Percentiles rank a stretch among this genome's conserved stretches.
Evolutionary conservation across 2,797 vertebrate genomes (phyloP).

Genomic region (Cygnus olor): DNA sequence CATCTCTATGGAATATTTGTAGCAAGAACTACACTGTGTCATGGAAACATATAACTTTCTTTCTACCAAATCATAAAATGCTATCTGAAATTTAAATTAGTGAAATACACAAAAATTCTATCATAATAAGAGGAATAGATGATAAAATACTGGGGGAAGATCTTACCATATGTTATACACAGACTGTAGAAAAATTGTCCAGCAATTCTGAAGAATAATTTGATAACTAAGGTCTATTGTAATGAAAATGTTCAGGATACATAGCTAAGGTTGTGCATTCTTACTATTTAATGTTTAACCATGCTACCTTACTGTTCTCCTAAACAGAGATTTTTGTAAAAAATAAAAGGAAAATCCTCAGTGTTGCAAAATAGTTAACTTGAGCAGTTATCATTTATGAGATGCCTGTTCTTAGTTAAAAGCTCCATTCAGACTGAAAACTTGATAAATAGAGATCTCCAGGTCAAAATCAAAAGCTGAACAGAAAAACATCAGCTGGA

Average conservation of each 20-base stretch:
- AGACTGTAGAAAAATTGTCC: not conserved
- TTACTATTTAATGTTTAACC: not conserved
- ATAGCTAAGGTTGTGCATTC: not conserved
- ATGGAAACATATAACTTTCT: not conserved
- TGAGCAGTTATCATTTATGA: not conserved
- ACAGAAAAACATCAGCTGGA: not conserved
- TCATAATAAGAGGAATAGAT: not conserved
- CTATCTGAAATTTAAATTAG: not conserved
- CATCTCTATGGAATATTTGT: not conserved
- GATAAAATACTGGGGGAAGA: not conserved
- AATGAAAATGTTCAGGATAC: not conserved
- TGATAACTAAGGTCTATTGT: not conserved
- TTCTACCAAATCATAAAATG: not conserved
- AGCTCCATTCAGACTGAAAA: not conserved
- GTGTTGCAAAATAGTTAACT: not conserved
- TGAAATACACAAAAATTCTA: not conserved
- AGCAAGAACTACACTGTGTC: not conserved
- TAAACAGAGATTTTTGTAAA: not conserved
- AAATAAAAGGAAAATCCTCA: not conserved
- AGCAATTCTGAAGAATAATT: not conserved
- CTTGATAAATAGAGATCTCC: not conserved
- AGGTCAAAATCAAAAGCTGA: slow-evolving; percentile 7
- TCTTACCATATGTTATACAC: not conserved
- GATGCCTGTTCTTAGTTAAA: not conserved
- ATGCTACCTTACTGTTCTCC: not conserved